A percentile compares a stretch with the other conserved stretches of the same genome.
These are phyloP conservation scores for Zootoca vivipara DNA, from an alignment of 2,113 vertebrate species.

Conservation along the genomic window DNA sequence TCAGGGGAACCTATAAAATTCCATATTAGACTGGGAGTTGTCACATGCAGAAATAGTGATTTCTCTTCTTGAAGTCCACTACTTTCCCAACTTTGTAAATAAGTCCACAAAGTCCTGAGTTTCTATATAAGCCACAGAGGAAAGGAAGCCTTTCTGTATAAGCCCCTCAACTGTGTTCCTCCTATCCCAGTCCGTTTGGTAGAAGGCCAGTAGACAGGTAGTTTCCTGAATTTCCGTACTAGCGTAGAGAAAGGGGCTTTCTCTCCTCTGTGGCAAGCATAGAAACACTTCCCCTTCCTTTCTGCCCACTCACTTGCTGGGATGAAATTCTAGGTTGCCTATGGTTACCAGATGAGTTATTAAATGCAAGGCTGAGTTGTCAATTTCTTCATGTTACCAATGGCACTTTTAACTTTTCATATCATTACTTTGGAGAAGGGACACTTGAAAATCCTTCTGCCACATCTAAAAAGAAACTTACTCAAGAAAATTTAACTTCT, in stretches of 20 bases:
- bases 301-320: background rate
- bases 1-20: background rate
- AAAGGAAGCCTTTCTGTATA: no score
- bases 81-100: background rate
- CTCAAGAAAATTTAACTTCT: background rate
- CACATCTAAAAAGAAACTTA: background rate
- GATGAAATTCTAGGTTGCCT: background rate
- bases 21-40: background rate
- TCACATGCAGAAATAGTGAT: background rate
- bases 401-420: background rate
- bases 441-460: background rate
- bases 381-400: background rate
- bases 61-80: background rate
- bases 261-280: background rate
- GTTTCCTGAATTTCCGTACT: no score
- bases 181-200: background rate
- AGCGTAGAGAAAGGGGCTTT: background rate
- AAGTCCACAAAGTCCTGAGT: no score
- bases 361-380: background rate
- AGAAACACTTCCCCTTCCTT: background rate
- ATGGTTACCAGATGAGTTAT: background rate
- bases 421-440: background rate
- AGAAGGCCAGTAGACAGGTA: no score
- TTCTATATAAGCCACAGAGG: no score
- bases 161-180: no score